These are phyloP conservation scores for Sminthurinus signatus DNA, from an alignment of 1,140 invertebrate genomes.

Conservation along the genomic window DNA sequence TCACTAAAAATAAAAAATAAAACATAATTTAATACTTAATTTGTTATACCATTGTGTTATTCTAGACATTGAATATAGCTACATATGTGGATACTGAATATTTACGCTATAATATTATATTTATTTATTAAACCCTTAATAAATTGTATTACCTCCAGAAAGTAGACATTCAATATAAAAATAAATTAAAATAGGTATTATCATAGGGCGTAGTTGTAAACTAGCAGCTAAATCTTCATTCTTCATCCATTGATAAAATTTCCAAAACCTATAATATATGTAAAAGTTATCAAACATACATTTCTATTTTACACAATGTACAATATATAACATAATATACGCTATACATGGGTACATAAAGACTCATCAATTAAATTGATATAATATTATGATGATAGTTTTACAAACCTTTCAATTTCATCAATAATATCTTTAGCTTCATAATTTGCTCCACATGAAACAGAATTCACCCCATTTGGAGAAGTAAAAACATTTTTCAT, in stretches of 20 bases:
- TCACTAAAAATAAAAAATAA: no score
- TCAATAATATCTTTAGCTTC: background rate
- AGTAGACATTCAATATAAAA: conserved; percentile 7
- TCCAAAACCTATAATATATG: conserved; percentile 6
- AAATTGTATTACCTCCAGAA: background rate
- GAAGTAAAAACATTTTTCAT: background rate
- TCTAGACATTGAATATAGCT: no score
- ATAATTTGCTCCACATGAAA: conserved; percentile 6
- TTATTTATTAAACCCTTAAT: no score
- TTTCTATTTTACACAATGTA: background rate
- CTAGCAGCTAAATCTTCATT: background rate
- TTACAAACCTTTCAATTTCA: conserved; percentile 13
- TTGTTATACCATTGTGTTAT: no score
- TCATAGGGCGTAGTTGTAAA: conserved; percentile 1
- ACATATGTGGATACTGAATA: no score
- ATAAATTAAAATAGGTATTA: conserved; percentile 9
- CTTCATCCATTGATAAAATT: conserved; percentile 9
- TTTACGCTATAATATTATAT: no score
- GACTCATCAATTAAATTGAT: no score
- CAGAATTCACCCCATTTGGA: background rate
- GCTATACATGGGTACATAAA: no score
- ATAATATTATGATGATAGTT: no score
- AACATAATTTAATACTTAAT: no score
- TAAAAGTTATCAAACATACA: background rate
- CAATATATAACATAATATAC: no score